These are phyloP conservation scores for Phania funesta DNA, from an alignment of 2,888 invertebrate species.

Conservation along the genomic window DNA sequence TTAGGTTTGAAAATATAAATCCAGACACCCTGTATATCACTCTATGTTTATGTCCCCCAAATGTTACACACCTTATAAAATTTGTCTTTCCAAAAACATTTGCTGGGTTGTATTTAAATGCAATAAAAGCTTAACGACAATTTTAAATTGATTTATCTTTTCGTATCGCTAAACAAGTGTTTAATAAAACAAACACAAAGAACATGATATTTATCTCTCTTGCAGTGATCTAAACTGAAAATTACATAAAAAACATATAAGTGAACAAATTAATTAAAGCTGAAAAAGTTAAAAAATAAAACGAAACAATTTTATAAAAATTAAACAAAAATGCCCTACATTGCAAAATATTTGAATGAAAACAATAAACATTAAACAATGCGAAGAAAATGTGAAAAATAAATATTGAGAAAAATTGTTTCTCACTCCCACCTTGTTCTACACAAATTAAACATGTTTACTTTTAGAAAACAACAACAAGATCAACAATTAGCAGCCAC, in stretches of 20 bases:
- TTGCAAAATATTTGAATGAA: conserved; percentile 59
- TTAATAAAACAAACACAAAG: conserved; percentile 41
- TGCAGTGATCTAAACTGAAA: conserved; percentile 33
- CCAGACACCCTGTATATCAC: no score
- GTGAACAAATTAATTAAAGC: conserved; percentile 41
- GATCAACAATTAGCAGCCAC: neutral
- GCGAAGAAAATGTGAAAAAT: conserved; percentile 23
- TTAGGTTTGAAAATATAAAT: no score
- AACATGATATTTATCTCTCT: neutral
- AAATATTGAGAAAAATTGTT: conserved; percentile 28
- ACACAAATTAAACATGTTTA: conserved; percentile 46
- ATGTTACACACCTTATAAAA: no score
- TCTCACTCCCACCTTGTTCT: conserved; percentile 45
- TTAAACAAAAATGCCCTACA: conserved; percentile 52
- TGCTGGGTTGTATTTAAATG: conserved; percentile 21
- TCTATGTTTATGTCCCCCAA: no score
- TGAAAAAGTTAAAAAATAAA: neutral
- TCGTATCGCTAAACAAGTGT: conserved; percentile 13
- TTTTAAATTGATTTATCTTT: conserved; percentile 30
- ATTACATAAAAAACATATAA: conserved; percentile 40
- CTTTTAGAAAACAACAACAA: conserved; percentile 31
- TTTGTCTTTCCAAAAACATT: neutral
- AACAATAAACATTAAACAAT: conserved; percentile 5
- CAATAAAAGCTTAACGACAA: conserved; percentile 27
- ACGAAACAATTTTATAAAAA: neutral